A percentile compares a stretch with the other conserved stretches of the same genome.
These are phyloP conservation scores for Masticophis lateralis DNA, from an alignment of 2,797 vertebrate species.

Conservation along the genomic window DNA sequence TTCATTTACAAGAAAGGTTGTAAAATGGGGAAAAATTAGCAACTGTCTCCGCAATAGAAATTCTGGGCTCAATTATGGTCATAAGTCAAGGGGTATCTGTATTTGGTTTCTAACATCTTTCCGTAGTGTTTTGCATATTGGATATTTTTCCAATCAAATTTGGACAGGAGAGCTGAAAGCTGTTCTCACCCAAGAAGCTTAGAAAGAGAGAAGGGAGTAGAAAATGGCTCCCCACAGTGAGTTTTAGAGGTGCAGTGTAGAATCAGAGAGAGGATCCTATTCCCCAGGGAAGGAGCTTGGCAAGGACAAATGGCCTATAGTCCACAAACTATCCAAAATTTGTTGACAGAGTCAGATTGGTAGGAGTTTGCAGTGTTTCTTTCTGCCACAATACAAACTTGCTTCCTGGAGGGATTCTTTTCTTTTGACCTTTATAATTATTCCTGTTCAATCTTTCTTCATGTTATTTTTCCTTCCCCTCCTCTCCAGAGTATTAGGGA, in stretches of 20 bases:
- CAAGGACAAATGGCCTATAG: background rate
- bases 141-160: background rate
- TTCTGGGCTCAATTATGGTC: background rate
- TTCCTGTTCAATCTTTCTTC: slow-evolving; percentile 67
- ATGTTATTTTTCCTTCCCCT: slow-evolving; percentile 65
- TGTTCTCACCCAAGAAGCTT: background rate
- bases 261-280: background rate
- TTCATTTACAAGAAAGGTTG: background rate
- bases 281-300: background rate
- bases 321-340: background rate
- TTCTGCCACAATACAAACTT: background rate
- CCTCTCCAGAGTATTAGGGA: slow-evolving; percentile 79
- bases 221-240: too few species aligned
- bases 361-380: slow-evolving; percentile 1
- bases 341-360: background rate
- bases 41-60: background rate
- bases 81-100: background rate
- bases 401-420: slow-evolving; percentile 53
- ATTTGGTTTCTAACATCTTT: background rate
- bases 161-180: background rate
- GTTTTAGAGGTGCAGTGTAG: background rate
- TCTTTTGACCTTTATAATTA: slow-evolving; percentile 75
- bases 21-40: background rate
- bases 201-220: background rate
- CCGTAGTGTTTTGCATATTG: background rate